Evolutionary conservation across 1,140 invertebrate species (phyloP), one percentile per base, ranked within the genome.

Genomic region (Hypsibius dujardini): DNA sequence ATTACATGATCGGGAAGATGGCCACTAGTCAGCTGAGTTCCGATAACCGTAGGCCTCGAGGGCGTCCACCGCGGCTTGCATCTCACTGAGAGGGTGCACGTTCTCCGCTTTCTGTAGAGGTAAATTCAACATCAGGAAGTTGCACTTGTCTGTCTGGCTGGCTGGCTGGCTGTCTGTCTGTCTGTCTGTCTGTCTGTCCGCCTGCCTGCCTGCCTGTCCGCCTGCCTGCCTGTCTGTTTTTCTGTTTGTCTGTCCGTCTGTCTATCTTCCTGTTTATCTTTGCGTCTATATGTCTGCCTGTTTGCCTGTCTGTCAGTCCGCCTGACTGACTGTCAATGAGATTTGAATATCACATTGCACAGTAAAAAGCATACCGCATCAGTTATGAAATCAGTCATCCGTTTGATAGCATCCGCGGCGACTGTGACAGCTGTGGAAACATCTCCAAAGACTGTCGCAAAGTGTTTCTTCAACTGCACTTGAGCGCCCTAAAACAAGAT

Each of bases 51-150:
- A 56, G n/a, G 7, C n/a, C 50, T 56, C 50, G 7, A 56, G 50
- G n/a, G 50, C 50, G 50, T 56, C 50, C 7, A 56, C 50, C 7
- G 50, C 50, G 50, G 50, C 50, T 12, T 56, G 7, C 7, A 56
- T 7, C 50, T 56, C 50, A n/a, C n/a, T 7, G 7, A 56, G n/a
- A 7, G 50, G 50, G n/a, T 56, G 50, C 7, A 56, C n/a, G 7
- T n/a, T 56, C 50, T 56, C 50, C 50, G 50, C 50, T 56, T 56
- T 56, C 50, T 56, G 50, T n/a, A 56, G n/a, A 56, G n/a, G 50
- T 12, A 56, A 56, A 56, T 56, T 56, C n/a, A 7, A n/a, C 28
- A 28, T 56, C 50, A 56, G 50, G 0, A 56, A 56, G 50, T 12
- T 12, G 50, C 50, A 7, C 50, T 28, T 28, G 28, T 28, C 28